phyloP scores from a whole-genome alignment of 2,888 invertebrate genomes.

The Bruchidius siliquastri region DNA sequence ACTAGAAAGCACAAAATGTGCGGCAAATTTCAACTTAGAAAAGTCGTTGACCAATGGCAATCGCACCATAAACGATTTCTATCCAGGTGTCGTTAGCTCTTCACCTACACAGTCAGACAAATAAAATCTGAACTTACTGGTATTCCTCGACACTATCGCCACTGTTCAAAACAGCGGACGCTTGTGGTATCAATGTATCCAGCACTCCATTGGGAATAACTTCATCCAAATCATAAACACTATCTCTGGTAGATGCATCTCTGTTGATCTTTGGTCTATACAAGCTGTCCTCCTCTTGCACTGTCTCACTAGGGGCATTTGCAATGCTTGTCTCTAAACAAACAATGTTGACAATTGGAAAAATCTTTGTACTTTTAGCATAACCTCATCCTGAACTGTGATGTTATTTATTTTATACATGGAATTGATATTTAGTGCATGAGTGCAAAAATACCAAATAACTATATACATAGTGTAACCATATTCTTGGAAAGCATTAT shows the following conservation, averaged over 20 bases:
- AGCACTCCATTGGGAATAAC: conserved; percentile 48
- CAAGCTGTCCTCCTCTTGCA: conserved; percentile 37
- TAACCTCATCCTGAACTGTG: not conserved
- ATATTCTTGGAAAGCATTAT: not conserved
- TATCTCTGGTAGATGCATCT: conserved; percentile 45
- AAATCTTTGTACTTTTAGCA: not conserved
- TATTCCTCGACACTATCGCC: not conserved
- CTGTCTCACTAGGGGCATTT: conserved; percentile 5
- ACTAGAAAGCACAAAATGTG: too few species aligned
- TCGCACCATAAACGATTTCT: too few species aligned
- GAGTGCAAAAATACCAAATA: too few species aligned
- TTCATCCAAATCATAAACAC: conserved; percentile 49
- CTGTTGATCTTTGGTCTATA: conserved; percentile 54
- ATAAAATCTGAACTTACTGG: not conserved
- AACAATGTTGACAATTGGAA: not conserved
- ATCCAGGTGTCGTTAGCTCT: too few species aligned
- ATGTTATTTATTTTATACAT: not conserved
- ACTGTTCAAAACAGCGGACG: not conserved
- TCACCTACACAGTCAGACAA: too few species aligned
- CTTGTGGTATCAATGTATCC: conserved; percentile 29
- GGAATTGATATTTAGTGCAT: too few species aligned
- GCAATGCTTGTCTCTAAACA: conserved; percentile 26
- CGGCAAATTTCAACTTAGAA: too few species aligned
- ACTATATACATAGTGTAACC: not conserved
- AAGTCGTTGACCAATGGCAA: too few species aligned